These are phyloP conservation scores for Polypterus bichir DNA, from an alignment of 2,113 vertebrate species.

Conservation along the genomic window DNA sequence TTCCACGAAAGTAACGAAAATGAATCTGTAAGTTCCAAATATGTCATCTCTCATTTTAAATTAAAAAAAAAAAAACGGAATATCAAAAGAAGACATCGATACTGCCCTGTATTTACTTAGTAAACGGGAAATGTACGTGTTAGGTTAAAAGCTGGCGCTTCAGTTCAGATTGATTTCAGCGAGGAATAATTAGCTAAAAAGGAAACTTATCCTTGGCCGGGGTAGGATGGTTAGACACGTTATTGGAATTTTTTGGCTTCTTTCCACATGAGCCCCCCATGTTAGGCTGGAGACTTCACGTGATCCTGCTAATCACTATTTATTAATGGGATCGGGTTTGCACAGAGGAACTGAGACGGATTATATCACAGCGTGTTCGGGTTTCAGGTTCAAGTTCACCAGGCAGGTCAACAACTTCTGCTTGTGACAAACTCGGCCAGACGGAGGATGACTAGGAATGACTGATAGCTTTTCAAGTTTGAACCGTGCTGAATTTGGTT, in stretches of 20 bases:
- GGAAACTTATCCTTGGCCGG: slow-evolving; percentile 10
- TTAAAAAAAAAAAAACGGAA: too few species aligned
- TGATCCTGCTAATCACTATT: slow-evolving; percentile 27
- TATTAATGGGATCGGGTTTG: slow-evolving; percentile 23
- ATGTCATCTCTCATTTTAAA: too few species aligned
- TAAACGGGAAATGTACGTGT: too few species aligned
- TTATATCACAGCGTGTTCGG: slow-evolving; percentile 7
- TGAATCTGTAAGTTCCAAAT: too few species aligned
- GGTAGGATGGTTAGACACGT: slow-evolving; percentile 20
- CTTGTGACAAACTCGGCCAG: too few species aligned
- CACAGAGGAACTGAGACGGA: slow-evolving; percentile 16
- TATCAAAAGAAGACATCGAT: too few species aligned
- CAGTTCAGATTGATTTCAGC: not conserved
- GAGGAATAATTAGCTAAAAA: slow-evolving; percentile 7
- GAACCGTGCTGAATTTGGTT: too few species aligned
- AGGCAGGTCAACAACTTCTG: slow-evolving; percentile 11
- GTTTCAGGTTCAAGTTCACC: slow-evolving; percentile 20
- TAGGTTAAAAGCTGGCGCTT: too few species aligned
- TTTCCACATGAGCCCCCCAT: slow-evolving; percentile 10
- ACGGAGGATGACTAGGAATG: too few species aligned
- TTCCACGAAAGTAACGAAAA: too few species aligned
- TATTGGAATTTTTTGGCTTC: slow-evolving; percentile 23
- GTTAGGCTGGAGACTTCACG: slow-evolving; percentile 15
- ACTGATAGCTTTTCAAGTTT: too few species aligned
- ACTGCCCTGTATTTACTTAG: too few species aligned